These are phyloP conservation scores for Gobio occitaniae DNA, from an alignment of 2,797 vertebrate genomes.

Conservation along the genomic window DNA sequence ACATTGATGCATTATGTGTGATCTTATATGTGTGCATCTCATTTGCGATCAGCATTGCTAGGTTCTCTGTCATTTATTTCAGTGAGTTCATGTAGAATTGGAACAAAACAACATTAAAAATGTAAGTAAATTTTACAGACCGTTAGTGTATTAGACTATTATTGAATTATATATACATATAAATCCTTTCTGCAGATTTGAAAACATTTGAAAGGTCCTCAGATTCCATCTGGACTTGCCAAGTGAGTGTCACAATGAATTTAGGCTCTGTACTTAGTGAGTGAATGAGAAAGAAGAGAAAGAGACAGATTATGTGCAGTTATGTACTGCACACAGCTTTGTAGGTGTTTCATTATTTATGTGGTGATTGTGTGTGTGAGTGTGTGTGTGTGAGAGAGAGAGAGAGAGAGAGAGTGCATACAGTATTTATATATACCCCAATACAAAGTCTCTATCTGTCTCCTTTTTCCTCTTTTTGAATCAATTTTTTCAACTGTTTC, in stretches of 20 bases:
- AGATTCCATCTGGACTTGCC: not conserved
- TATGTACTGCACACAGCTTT: conserved; percentile 3
- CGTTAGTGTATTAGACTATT: not conserved
- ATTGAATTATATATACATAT: not conserved
- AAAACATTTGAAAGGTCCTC: not conserved
- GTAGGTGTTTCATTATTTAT: conserved; percentile 16
- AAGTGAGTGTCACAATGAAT: not conserved
- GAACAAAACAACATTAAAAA: not conserved
- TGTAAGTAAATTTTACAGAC: not conserved
- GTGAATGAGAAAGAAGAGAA: not conserved
- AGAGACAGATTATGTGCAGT: not conserved
- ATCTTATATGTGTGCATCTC: not conserved
- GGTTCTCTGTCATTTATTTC: conserved; percentile 35
- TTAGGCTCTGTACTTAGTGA: not conserved
- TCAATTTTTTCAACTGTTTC: not conserved
- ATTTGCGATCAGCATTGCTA: conserved; percentile 1
- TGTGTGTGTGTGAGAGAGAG: no score
- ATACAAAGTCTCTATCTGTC: not conserved
- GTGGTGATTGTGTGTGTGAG: not conserved
- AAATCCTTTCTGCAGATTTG: not conserved
- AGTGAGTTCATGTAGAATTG: conserved; percentile 4
- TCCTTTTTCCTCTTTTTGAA: not conserved
- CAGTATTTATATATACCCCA: conserved; percentile 2
- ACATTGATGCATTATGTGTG: conserved; percentile 5
- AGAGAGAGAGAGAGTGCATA: conserved; percentile 10